A percentile compares a stretch with the other conserved stretches of the same genome.
Conservation (phyloP, 2,797 vertebrate species). For the Dryobates pubescens region DNA sequence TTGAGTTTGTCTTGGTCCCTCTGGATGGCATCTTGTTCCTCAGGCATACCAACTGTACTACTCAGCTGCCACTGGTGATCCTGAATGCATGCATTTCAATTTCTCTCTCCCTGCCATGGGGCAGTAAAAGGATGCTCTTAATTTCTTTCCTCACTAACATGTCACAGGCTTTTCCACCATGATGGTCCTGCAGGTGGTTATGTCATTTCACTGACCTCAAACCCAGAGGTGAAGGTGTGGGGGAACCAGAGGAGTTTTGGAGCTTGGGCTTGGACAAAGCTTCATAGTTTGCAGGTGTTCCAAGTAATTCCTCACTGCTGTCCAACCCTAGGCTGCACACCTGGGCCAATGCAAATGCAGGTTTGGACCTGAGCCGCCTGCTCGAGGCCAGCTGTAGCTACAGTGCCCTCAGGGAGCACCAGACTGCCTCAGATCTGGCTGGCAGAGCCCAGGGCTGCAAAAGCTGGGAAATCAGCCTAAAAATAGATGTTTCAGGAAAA, state of each 20-base stretch:
- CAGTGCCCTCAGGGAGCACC: rapidly evolving
- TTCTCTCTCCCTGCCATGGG: rapidly evolving
- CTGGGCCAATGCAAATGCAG: background rate
- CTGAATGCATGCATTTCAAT: background rate
- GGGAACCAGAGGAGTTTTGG: background rate
- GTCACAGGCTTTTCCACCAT: background rate
- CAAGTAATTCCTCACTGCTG: rapidly evolving
- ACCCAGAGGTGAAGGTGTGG: background rate
- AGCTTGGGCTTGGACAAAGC: background rate
- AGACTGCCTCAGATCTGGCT: background rate
- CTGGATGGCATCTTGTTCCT: too few species aligned
- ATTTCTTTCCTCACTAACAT: background rate
- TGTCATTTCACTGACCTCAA: background rate
- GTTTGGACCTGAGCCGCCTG: background rate
- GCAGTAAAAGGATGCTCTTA: background rate
- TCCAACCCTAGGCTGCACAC: background rate
- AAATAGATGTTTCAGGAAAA: conserved; percentile 37
- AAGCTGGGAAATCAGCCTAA: conserved; percentile 18
- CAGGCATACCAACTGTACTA: too few species aligned
- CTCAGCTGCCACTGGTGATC: background rate
- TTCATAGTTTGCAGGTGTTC: rapidly evolving
- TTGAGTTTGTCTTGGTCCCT: too few species aligned
- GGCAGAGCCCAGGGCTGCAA: background rate
- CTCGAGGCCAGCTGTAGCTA: background rate
- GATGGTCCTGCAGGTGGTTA: background rate